These are phyloP conservation scores for Hyperoplus lanceolatus DNA, from an alignment of 2,797 vertebrate species.

Conservation along the genomic window DNA sequence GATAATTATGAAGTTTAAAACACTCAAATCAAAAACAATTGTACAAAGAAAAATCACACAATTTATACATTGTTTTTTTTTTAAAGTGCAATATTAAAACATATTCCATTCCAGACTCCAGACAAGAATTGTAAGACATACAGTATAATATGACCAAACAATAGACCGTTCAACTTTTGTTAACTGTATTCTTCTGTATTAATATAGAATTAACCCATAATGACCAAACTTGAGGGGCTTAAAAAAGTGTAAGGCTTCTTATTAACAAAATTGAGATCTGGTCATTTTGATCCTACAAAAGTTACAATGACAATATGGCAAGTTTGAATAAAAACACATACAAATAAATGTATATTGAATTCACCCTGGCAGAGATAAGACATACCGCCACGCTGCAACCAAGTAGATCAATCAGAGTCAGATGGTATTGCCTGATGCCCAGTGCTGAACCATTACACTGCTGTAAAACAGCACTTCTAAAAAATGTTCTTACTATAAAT, in stretches of 20 bases:
- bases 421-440: neutral
- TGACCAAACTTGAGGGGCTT: neutral
- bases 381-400: neutral
- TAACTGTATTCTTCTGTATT: neutral
- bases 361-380: neutral
- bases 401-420: slow-evolving; percentile 6
- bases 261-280: neutral
- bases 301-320: neutral
- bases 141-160: neutral
- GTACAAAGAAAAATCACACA: slow-evolving; percentile 1
- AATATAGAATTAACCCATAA: neutral
- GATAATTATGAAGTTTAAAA: slow-evolving; percentile 25
- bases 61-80: slow-evolving; percentile 7
- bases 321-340: neutral
- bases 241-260: neutral
- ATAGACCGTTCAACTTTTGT: slow-evolving; percentile 3
- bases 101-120: slow-evolving; percentile 2
- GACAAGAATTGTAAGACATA: neutral
- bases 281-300: neutral
- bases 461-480: slow-evolving; percentile 9
- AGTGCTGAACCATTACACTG: neutral
- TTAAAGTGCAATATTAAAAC: neutral
- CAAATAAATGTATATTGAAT: neutral
- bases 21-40: neutral
- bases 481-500: neutral